phyloP scores from a whole-genome alignment of 2,888 invertebrate genomes.

The Pheosia tremula region DNA sequence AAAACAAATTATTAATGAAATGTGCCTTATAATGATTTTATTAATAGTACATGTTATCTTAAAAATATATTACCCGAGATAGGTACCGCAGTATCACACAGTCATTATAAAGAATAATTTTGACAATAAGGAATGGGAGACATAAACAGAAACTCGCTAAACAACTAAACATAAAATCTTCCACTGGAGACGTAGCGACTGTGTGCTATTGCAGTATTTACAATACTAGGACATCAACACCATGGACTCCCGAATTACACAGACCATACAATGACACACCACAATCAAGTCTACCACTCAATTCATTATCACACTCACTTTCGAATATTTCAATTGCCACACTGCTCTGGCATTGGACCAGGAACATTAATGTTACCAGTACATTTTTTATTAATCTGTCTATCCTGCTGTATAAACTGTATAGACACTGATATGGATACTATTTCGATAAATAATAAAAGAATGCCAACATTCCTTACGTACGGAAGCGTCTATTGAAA shows the following conservation, averaged over 20 bases:
- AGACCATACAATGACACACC: slow-evolving; percentile 9
- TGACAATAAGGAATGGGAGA: slow-evolving; percentile 11
- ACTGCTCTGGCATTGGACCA: neutral
- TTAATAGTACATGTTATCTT: slow-evolving; percentile 56
- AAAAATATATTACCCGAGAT: slow-evolving; percentile 49
- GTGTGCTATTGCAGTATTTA: slow-evolving; percentile 40
- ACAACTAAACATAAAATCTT: slow-evolving; percentile 18
- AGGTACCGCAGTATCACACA: slow-evolving; percentile 44
- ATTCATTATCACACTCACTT: slow-evolving; percentile 4
- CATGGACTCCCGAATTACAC: slow-evolving; percentile 9
- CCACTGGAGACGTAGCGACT: slow-evolving; percentile 12
- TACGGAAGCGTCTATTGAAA: neutral
- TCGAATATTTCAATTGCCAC: neutral
- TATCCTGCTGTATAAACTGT: neutral
- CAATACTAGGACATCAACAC: slow-evolving; percentile 15
- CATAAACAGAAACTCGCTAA: slow-evolving; percentile 12
- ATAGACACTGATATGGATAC: neutral
- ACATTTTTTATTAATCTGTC: no score
- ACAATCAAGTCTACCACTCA: slow-evolving; percentile 11
- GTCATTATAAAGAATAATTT: slow-evolving; percentile 9
- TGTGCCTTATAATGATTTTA: slow-evolving; percentile 54
- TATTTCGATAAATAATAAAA: neutral
- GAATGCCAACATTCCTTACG: neutral
- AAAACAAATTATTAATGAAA: slow-evolving; percentile 37
- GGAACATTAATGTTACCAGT: neutral